Percentiles rank a stretch among this genome's conserved stretches.
phyloP scores from a whole-genome alignment of 2,797 vertebrate genomes.

The Lutjanus campechanus region DNA sequence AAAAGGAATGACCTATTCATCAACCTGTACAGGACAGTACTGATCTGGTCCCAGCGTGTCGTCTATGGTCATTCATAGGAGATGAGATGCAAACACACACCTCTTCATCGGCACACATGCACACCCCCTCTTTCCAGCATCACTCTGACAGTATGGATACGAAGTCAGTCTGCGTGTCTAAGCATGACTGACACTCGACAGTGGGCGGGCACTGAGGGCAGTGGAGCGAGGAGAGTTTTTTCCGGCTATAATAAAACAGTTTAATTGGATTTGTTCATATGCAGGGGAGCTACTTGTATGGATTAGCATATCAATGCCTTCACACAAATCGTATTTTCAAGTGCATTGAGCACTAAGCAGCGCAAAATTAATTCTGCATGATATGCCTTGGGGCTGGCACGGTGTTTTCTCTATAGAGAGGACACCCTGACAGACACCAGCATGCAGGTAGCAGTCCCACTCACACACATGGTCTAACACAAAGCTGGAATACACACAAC shows the following conservation, averaged over 20 bases:
- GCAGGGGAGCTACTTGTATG: constrained; percentile 86
- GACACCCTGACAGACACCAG: constrained; percentile 62
- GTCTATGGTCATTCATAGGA: background rate
- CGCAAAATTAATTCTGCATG: constrained; percentile 88
- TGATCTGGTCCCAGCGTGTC: background rate
- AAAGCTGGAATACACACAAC: constrained; percentile 15
- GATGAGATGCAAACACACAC: constrained; percentile 23
- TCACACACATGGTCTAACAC: constrained; percentile 14
- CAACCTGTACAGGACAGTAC: constrained; percentile 10
- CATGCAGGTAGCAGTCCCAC: constrained; percentile 33
- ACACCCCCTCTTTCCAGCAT: constrained; percentile 18
- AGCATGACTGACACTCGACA: constrained; percentile 80
- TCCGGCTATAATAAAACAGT: constrained; percentile 87
- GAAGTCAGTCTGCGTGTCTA: constrained; percentile 62
- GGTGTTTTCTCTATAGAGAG: constrained; percentile 60
- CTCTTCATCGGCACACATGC: constrained; percentile 8
- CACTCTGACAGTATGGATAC: constrained; percentile 47
- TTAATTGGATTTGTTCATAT: constrained; percentile 91
- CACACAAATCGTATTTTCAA: constrained; percentile 90
- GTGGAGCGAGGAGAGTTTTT: constrained; percentile 81
- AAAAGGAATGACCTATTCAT: constrained; percentile 1
- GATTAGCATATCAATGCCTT: constrained; percentile 91
- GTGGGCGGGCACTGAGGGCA: constrained; percentile 82
- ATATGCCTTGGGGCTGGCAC: constrained; percentile 80
- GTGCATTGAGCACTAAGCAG: constrained; percentile 88